Base-by-base conservation (phyloP, 2,797 vertebrate species). In the Hoplostethus atlanticus region DNA sequence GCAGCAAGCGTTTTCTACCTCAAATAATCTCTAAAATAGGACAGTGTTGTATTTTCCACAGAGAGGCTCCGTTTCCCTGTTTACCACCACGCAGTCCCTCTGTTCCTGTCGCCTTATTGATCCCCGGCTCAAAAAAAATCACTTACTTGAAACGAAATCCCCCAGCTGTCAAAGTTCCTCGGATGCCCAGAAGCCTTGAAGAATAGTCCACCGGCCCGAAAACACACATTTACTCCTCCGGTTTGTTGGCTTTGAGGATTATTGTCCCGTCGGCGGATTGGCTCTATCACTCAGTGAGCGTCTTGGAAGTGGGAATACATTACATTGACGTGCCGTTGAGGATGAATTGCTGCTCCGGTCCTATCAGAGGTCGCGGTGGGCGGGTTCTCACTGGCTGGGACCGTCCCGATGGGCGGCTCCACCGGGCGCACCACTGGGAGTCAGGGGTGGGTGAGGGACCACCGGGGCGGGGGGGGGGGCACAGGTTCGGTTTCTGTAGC, bases 321-420 rank as follows among this genome's bases (percentile, higher is more conserved):
- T 60, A 60, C 63, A 68, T 61, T 67, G 54, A 77, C 59, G 59
- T 21, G 57, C 42, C 55, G 62, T 28, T 54, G 34, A 31, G 62
- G 78, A 64, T 66, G 79, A 65, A 61, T 57, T 46, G 65, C 51
- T 10, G 53, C 50, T 47, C 31, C 50, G 61, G 50, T 58, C 79
- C 83, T 67, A 79, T 81, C 72, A 71, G 76, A 61, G 71, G 68
- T 64, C 54, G 64, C 9, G 54, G 70, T 52, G 55, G 80, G 74
- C 73, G 74, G 79, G 71, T 67, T 68, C 59, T 55, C 16, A 40
- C 56, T 25, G 42, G 50, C 25, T 40, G 68, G 72, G 59, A 59
- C 59, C 1, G 38, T 76, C 70, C 72, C 63, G 34, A 64, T 69
- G 50, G 50, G 62, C 62, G 56, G 62, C 31, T 51, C 31, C 34